Evolutionary conservation across 1,140 invertebrate species (phyloP), one percentile per base, ranked within the genome.

Genomic region (Drosophila subpulchrella): DNA sequence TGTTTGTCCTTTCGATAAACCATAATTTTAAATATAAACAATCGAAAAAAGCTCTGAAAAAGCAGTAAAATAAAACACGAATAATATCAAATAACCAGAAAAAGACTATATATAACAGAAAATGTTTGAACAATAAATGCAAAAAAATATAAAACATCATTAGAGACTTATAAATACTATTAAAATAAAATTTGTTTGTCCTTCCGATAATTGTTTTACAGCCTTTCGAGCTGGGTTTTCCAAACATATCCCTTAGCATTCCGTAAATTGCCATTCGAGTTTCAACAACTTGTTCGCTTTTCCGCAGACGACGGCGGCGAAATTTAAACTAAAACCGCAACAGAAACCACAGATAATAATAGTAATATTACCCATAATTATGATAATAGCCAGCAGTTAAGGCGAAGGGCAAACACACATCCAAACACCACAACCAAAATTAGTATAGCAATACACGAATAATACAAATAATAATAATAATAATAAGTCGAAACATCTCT

Each of bases 281-380:
- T 17, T 36, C 32, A 67, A 30, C 38, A 68, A 65, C 46, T 68
- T 50, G 60, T 62, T 68, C 58, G 65, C 58, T 60, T 47, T 68
- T 46, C 72, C 36, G 57, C 62, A 63, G 71, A 71, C 78, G 54
- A 70, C 58, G 58, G 65, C 71, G 72, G 77, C 70, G 53, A 60
- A 65, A 72, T 75, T 75, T 46, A 71, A 78, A 78, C 68, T 47
- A 65, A 75, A 74, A 41, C 70, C 58, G 70, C 36, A 75, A 63
- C 50, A 42, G 61, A 67, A 65, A 70, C 41, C 51, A 54, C 41
- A 68, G 61, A 68, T 63, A 51, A 32, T 39, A 75, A 70, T 13
- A 53, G 48, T 70, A 63, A 47, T 38, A 71, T 36, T 50, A 58
- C 30, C 38, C 36, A 50, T 71, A 71, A 68, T 47, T 56, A 56